These are phyloP conservation scores for Lates calcarifer DNA, from an alignment of 2,113 vertebrate genomes.

Conservation along the genomic window DNA sequence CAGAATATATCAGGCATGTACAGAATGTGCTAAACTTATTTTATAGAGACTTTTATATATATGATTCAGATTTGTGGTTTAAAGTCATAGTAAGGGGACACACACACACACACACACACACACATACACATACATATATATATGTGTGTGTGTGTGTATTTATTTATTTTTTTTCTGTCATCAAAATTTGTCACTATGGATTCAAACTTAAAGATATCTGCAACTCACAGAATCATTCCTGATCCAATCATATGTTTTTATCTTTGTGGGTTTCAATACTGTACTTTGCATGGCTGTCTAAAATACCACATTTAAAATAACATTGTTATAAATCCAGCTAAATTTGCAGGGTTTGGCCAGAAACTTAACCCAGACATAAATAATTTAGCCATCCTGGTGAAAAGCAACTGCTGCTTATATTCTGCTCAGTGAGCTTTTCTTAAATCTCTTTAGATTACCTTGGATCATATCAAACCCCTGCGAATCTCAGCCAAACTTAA, in stretches of 20 bases:
- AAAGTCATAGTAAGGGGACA: constrained; percentile 61
- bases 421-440: neutral
- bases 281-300: neutral
- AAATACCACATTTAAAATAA: neutral
- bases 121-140: too few species aligned
- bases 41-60: neutral
- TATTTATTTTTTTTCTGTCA: too few species aligned
- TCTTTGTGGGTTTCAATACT: neutral
- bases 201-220: neutral
- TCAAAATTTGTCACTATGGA: neutral
- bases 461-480: neutral
- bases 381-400: neutral
- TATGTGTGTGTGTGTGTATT: too few species aligned
- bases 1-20: neutral
- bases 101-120: too few species aligned
- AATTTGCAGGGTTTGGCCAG: neutral
- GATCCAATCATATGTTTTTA: neutral
- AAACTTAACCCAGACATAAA: neutral
- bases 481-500: neutral
- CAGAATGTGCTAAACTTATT: neutral
- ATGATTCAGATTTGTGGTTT: constrained; percentile 63
- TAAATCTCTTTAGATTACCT: neutral
- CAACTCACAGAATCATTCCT: neutral
- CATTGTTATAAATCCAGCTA: neutral
- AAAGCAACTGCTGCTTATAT: constrained; percentile 12